Evolutionary conservation across 1,140 invertebrate species (phyloP), one percentile per base, ranked within the genome.

Genomic region (Bombyx mandarina): DNA sequence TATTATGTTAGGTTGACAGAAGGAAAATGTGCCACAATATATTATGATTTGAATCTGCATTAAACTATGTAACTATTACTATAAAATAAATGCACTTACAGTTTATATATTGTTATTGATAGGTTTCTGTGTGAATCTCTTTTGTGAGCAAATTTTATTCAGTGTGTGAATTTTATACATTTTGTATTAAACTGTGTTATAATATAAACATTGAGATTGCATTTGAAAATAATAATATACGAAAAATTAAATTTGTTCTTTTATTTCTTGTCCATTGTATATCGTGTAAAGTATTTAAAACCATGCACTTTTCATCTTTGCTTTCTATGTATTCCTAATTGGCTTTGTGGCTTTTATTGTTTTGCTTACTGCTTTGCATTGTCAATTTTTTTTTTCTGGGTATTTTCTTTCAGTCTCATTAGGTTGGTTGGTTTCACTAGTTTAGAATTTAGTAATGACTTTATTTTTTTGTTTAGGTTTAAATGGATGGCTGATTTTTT

Each of bases 161-260:
- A 68, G 66, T 72, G 75, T 81, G 79, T 71, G 71, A 67, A 70
- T 84, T 84, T 86, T 86, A 81, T 86, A 86, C 80, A 78, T 83
- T 86, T 35, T 85, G 73, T 86, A 86, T 79, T 81, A 77, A 18
- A 35, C 62, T 69, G 64, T 84, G 75, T 84, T 84, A 79, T 35
- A 35, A 35, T 35, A 35, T 73, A 82, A 85, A 78, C 67, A 73
- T 83, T 84, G 81, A 84, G 77, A 83, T 80, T 86, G 79, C 80
- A 86, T 86, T 84, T 86, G 74, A 82, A 77, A 69, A 82, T 67
- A 86, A 79, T 81, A 86, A 35, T 72, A 82, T 70, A 66, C 68
- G 69, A 76, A 79, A 78, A 82, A 66, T 67, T 48, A 66, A 68
- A 59, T 52, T 45, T 63, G 62, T 64, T n/a, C 73, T 85, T 86